Evolutionary conservation across 2,888 invertebrate species (phyloP).

Genomic region (Cloeon dipterum): DNA sequence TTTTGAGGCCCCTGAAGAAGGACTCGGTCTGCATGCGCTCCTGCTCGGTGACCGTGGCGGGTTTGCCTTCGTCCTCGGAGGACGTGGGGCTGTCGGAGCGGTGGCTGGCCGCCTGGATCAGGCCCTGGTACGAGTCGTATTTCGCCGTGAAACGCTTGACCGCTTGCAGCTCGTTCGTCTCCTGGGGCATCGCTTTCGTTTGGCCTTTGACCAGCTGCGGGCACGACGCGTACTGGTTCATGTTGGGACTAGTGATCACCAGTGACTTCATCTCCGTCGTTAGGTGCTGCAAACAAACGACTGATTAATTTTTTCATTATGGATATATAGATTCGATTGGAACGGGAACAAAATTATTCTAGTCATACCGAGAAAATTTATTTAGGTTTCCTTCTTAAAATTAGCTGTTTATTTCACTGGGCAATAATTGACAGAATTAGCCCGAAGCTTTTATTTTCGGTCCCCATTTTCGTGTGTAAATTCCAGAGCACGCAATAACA

Average conservation of each 20-base stretch:
- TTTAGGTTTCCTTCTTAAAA: no score
- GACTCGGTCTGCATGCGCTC: conserved; percentile 47
- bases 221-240: conserved; percentile 7
- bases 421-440: no score
- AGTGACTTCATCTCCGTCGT: background rate
- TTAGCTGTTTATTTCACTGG: no score
- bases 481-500: no score
- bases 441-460: no score
- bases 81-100: conserved; percentile 15
- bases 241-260: background rate
- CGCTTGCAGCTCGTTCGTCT: conserved; percentile 5
- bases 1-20: conserved; percentile 52
- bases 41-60: conserved; percentile 29
- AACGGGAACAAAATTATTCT: no score
- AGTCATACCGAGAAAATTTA: no score
- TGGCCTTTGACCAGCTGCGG: conserved; percentile 7
- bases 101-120: conserved; percentile 5
- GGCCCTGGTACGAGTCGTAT: conserved; percentile 8
- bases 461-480: no score
- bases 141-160: conserved; percentile 7
- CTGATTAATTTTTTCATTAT: no score
- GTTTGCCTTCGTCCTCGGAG: conserved; percentile 23
- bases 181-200: background rate
- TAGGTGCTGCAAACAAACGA: no score
- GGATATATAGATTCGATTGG: no score